These are phyloP conservation scores for Phengaris alcon DNA, from an alignment of 2,888 invertebrate genomes.

Conservation along the genomic window DNA sequence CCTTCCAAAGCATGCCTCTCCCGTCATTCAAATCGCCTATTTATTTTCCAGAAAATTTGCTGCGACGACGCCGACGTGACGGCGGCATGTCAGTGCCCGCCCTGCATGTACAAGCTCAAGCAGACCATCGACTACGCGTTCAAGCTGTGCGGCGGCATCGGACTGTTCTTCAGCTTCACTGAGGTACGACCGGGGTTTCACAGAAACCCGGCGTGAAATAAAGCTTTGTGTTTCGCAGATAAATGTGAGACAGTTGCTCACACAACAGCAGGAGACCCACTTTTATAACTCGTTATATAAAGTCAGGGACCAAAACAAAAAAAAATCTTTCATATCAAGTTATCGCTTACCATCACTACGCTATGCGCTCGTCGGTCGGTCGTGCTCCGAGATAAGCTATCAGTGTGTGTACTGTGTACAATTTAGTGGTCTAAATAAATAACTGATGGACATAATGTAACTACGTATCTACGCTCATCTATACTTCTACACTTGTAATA, in stretches of 20 bases:
- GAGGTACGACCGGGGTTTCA: conserved; percentile 83
- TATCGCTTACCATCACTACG: neutral
- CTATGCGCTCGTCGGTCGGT: too few species aligned
- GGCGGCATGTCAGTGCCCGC: conserved; percentile 81
- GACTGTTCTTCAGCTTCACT: conserved; percentile 97
- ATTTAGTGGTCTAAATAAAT: neutral
- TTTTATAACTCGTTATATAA: too few species aligned
- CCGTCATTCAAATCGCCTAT: too few species aligned
- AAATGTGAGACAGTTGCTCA: too few species aligned
- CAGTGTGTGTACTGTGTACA: neutral
- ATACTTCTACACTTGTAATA: too few species aligned
- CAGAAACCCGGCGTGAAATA: too few species aligned
- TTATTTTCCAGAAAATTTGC: conserved; percentile 71
- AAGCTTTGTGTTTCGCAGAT: conserved; percentile 33
- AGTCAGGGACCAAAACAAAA: too few species aligned
- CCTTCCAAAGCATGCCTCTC: too few species aligned
- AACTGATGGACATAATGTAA: neutral
- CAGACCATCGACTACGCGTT: conserved; percentile 91
- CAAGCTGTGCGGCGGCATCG: conserved; percentile 94
- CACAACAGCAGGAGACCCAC: too few species aligned
- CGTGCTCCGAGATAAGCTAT: neutral
- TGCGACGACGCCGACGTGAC: conserved; percentile 59
- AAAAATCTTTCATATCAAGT: too few species aligned
- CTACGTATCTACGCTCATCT: too few species aligned
- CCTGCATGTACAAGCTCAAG: conserved; percentile 87